Conservation (phyloP, 2,113 vertebrate species). For the Peromyscus californicus region DNA sequence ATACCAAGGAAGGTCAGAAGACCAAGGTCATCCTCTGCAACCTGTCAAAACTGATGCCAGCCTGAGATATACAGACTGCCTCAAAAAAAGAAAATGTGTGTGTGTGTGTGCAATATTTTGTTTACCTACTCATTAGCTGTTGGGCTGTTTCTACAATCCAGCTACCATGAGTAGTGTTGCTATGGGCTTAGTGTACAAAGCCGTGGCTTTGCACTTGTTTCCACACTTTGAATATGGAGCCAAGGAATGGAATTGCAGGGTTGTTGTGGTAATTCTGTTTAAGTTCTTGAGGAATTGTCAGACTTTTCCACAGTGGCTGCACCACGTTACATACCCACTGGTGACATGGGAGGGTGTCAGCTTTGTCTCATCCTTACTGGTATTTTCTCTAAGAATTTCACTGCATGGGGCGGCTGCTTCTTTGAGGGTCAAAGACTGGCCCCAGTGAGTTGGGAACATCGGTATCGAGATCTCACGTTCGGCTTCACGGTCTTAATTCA, state of each 20-base stretch:
- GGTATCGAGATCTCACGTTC: neutral
- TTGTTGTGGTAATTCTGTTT: neutral
- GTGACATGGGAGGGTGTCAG: neutral
- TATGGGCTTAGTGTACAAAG: neutral
- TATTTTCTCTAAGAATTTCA: neutral
- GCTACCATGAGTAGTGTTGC: neutral
- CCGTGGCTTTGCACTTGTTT: neutral
- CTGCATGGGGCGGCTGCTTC: neutral
- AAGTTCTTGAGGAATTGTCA: neutral
- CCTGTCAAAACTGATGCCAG: neutral
- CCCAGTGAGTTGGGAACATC: rapidly evolving
- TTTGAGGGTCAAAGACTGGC: neutral
- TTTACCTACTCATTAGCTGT: neutral
- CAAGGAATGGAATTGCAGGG: neutral
- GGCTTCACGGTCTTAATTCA: neutral
- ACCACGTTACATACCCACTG: neutral
- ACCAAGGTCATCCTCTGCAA: too few species aligned
- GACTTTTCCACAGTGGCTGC: neutral
- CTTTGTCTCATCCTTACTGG: neutral
- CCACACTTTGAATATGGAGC: neutral
- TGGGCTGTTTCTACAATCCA: neutral
- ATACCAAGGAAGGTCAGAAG: neutral
- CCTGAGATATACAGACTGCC: neutral
- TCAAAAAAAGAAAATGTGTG: neutral
- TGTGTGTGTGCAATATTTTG: neutral